These are phyloP conservation scores for Margarornis squamiger DNA, from an alignment of 2,797 vertebrate species.

Conservation along the genomic window DNA sequence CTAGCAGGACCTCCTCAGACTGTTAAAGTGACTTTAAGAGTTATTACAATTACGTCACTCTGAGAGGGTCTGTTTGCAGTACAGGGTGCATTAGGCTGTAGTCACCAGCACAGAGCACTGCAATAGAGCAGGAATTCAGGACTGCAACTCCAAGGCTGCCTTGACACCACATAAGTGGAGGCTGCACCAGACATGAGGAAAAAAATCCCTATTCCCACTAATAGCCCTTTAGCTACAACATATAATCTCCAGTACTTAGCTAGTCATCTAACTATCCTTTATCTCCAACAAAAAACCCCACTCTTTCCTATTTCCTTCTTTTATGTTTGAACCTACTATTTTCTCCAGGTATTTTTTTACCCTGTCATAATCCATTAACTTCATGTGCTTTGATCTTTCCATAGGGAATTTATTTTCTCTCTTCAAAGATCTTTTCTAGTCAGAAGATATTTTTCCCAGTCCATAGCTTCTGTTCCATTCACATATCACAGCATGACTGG, in stretches of 20 bases:
- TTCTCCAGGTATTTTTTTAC: neutral
- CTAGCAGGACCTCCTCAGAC: neutral
- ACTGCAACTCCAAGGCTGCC: neutral
- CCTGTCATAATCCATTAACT: slow-evolving; percentile 10
- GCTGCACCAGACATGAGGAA: neutral
- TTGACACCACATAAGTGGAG: accelerated
- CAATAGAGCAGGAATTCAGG: neutral
- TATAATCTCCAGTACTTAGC: neutral
- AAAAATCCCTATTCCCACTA: neutral
- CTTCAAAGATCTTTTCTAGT: slow-evolving; percentile 14
- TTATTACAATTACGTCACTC: neutral
- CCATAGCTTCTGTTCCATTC: neutral
- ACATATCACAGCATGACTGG: neutral
- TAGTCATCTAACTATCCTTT: neutral
- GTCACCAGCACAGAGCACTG: neutral
- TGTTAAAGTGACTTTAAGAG: neutral
- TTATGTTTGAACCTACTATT: slow-evolving; percentile 10
- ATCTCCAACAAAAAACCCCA: neutral
- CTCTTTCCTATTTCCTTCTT: neutral
- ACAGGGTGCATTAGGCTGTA: neutral
- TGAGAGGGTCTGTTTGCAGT: neutral
- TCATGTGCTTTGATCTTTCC: slow-evolving; percentile 26
- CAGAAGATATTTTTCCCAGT: neutral
- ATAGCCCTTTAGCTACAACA: neutral
- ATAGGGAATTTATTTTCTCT: neutral